A percentile compares a stretch with the other conserved stretches of the same genome.
phyloP scores from a whole-genome alignment of 1,140 invertebrate species.

The Procambarus clarkii region DNA sequence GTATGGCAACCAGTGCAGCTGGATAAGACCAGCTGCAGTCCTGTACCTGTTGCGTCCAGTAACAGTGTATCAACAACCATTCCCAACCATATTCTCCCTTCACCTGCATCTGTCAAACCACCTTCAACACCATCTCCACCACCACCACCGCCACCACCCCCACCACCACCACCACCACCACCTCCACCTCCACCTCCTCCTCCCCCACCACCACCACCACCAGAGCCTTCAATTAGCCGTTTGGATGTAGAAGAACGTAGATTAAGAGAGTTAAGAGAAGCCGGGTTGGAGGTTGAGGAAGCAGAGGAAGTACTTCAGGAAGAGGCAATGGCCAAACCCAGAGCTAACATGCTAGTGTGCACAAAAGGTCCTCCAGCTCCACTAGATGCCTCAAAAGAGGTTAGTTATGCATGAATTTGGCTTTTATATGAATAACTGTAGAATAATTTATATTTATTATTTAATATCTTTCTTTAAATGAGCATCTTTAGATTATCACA shows the following conservation, averaged over 20 bases:
- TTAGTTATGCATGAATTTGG: conserved; percentile 8
- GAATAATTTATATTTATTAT: not conserved
- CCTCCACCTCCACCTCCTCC: conserved; percentile 23
- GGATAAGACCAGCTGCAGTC: conserved; percentile 34
- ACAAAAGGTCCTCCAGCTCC: conserved; percentile 61
- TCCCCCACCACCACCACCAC: conserved; percentile 44
- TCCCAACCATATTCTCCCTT: conserved; percentile 19
- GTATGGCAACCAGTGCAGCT: conserved; percentile 56
- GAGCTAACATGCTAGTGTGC: conserved; percentile 49
- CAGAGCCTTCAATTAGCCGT: conserved; percentile 47
- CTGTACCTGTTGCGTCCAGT: conserved; percentile 3
- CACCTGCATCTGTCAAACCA: conserved; percentile 18
- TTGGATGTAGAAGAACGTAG: conserved; percentile 49
- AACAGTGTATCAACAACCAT: conserved; percentile 12
- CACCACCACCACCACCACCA: conserved; percentile 29
- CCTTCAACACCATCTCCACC: conserved; percentile 45
- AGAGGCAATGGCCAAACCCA: conserved; percentile 49
- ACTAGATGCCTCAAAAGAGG: conserved; percentile 56
- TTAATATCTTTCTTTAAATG: too few relatives aligned
- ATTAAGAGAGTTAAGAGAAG: conserved; percentile 56
- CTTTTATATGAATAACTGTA: not conserved
- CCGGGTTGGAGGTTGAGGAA: conserved; percentile 61
- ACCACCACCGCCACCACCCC: conserved; percentile 24
- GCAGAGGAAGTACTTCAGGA: conserved; percentile 66
- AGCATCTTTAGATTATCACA: too few relatives aligned